phyloP scores from a whole-genome alignment of 2,797 vertebrate species.

The Sphenodon punctatus region DNA sequence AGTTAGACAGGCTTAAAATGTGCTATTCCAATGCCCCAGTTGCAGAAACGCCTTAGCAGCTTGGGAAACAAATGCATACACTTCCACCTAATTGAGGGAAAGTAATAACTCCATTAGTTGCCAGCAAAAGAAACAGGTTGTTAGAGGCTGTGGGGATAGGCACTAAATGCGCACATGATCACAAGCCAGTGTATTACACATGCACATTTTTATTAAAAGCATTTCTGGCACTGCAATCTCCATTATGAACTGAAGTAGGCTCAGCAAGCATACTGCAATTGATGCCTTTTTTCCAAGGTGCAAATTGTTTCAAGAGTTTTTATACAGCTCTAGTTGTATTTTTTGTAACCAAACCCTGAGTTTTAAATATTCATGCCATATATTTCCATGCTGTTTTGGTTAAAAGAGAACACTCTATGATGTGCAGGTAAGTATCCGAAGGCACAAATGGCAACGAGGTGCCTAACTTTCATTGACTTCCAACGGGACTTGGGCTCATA shows the following conservation, averaged over 20 bases:
- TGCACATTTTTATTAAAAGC: not conserved
- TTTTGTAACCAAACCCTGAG: not conserved
- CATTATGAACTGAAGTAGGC: not conserved
- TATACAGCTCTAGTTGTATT: conserved; percentile 40
- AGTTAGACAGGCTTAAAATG: not conserved
- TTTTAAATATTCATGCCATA: conserved; percentile 48
- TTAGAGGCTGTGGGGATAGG: not conserved
- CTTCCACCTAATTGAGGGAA: not conserved
- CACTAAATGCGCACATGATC: not conserved
- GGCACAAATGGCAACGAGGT: too few relatives aligned
- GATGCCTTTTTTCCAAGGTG: not conserved
- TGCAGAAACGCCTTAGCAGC: not conserved
- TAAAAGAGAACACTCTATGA: too few relatives aligned
- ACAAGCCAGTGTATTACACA: not conserved
- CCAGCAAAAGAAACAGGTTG: not conserved
- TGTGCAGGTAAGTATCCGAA: too few relatives aligned
- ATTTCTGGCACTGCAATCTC: not conserved
- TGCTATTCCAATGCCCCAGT: not conserved
- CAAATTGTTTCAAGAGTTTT: conserved; percentile 37
- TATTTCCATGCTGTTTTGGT: not conserved
- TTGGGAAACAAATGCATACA: not conserved
- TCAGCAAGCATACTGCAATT: conserved; percentile 6
- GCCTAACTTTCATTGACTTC: too few relatives aligned
- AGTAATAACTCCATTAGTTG: not conserved
- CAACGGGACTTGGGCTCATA: too few relatives aligned